Conservation (phyloP, 2,797 vertebrate species). For the Sebastolobus alascanus region DNA sequence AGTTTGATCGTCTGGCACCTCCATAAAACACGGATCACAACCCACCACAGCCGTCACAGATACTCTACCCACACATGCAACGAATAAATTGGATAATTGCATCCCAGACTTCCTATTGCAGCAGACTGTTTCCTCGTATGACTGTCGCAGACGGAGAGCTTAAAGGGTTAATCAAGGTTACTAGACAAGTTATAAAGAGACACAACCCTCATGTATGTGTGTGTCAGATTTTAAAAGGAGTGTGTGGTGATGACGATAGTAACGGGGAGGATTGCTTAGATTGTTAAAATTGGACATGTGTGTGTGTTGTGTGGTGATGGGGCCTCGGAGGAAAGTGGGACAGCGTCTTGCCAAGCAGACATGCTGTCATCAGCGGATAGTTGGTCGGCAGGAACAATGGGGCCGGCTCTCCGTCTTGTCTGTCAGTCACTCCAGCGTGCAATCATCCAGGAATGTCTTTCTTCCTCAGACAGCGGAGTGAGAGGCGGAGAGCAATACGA, state of each 20-base stretch:
- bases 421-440: conserved; percentile 69
- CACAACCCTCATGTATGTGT: conserved; percentile 34
- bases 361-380: conserved; percentile 81
- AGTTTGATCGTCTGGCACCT: conserved; percentile 43
- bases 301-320: conserved; percentile 1
- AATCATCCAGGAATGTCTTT: conserved; percentile 79
- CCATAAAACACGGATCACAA: conserved; percentile 53
- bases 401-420: conserved; percentile 65
- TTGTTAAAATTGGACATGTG: conserved; percentile 26
- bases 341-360: conserved; percentile 68
- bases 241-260: conserved; percentile 35
- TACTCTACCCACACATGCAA: conserved; percentile 23
- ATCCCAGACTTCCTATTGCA: conserved; percentile 45
- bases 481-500: conserved; percentile 17
- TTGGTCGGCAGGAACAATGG: conserved; percentile 75
- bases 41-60: conserved; percentile 18
- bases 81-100: conserved; percentile 66
- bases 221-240: conserved; percentile 13
- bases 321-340: conserved; percentile 38
- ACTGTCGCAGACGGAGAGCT: conserved; percentile 16
- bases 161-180: conserved; percentile 43
- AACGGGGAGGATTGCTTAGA: conserved; percentile 26
- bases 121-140: conserved; percentile 46
- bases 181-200: conserved; percentile 39
- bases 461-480: conserved; percentile 49